Evolutionary conservation across 2,113 vertebrate genomes (phyloP), one percentile per base, ranked within the genome.

Genomic region (human (Homo sapiens)): DNA sequence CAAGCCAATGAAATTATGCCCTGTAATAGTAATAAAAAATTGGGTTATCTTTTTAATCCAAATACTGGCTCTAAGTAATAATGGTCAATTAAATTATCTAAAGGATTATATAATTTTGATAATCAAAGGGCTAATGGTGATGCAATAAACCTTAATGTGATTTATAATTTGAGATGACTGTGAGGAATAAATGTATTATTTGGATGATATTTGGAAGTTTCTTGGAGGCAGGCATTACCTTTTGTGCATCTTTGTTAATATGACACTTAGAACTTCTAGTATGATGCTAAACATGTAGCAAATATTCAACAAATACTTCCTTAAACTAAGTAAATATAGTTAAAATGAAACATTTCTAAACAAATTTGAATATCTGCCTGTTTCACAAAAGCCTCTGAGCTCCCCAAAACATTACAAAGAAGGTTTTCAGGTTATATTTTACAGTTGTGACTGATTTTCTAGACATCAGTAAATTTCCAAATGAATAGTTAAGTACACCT

Each of bases 391-490:
- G 12, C 14, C 12, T 89, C 95, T 52, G 23, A 59, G 18, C 30
- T 91, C 27, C 20, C 8, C 48, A 52, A 9, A 55, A n/a, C 18
- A 12, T 35, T 66, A 83, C 20, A 68, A 90, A 88, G 57, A 30
- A 32, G 55, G 6, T 72, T 75, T 61, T 30, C 7, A 45, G 52
- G 25, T 59, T 35, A n/a, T 7, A 18, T 38, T 85, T 48, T 45
- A 5, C 3, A 73, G 50, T 68, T 93, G 23, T 82, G 59, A 90
- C 30, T 57, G 8, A 90, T 82, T 92, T 85, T 82, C 57, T 61
- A 84, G 75, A 93, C 81, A 90, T 66, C 13, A 87, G 12, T 43
- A 83, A 50, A 59, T 76, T 97, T 95, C 76, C 38, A 95, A 93
- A 86, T 89, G 55, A 88, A 45, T 79, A 70, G 81, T 90, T 89